phyloP scores from a whole-genome alignment of 2,888 invertebrate species.

The Luperina nickerlii region DNA sequence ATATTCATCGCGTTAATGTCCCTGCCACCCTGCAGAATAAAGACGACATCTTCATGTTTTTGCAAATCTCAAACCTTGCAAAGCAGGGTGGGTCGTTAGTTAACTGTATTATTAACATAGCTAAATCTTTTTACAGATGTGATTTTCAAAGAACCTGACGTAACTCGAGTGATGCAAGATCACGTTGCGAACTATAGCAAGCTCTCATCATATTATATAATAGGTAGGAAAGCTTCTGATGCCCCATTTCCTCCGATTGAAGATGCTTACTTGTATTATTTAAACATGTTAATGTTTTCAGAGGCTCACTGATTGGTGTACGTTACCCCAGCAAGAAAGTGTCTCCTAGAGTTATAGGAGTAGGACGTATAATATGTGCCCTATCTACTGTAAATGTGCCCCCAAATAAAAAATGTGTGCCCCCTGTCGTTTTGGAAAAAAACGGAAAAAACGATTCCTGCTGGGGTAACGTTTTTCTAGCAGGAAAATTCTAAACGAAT shows the following conservation, averaged over 20 bases:
- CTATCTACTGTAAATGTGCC: no score
- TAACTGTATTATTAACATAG: neutral
- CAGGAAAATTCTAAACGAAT: no score
- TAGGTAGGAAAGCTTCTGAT: no score
- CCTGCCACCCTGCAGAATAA: neutral
- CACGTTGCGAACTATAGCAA: neutral
- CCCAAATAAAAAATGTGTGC: no score
- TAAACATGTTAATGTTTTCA: neutral
- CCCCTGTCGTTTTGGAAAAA: no score
- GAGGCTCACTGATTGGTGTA: neutral
- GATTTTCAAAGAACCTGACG: conserved; percentile 39
- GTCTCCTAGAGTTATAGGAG: no score
- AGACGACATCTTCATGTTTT: neutral
- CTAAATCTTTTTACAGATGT: conserved; percentile 61
- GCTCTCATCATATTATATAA: neutral
- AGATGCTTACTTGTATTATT: neutral
- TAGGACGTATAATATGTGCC: no score
- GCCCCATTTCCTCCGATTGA: neutral
- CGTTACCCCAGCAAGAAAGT: no score
- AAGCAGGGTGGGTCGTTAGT: neutral
- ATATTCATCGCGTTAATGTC: neutral
- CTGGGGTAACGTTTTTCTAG: no score
- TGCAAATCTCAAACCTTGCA: no score
- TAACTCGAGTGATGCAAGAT: neutral
- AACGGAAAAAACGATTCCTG: no score